Base-by-base conservation (phyloP, 2,113 vertebrate genomes). In the Ctenodactylus gundi region DNA sequence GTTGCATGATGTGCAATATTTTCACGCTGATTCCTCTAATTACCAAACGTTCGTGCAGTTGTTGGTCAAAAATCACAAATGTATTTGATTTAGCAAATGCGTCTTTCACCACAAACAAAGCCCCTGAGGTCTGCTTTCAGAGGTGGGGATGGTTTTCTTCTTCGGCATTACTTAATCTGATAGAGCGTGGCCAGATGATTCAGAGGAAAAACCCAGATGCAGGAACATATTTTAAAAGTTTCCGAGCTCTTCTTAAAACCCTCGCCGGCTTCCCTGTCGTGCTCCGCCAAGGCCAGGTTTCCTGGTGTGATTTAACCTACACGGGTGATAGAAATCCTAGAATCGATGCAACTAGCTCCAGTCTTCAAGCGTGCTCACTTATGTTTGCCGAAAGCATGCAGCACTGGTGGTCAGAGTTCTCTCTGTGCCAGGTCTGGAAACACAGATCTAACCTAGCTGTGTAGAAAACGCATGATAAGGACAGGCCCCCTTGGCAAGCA, bases 101-200 rank as follows among this genome's bases (percentile, higher is more conserved):
- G 87, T 88, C 87, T 96, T 91, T 81, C 62, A 70, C 85, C 81
- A 73, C 72, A 88, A 75, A 75, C 93, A 95, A 95, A 96, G 91
- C 96, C 94, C 96, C 86, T 53, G 96, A 92, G 91, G 93, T 78
- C 85, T 62, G 57, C 82, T 76, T 46, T 96, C 20, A 55, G 96
- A 96, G 96, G 91, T 88, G 87, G 95, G 77, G 96, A 94, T 27
- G 86, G 23, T 85, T 97, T 76, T 92, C 67, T 84, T 92, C 91
- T 41, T 64, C 6, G 0, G 85, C 93, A 92, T 97, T 87, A 96
- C 95, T 92, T 97, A 97, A 97, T 96, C 90, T 96, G 96, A 96
- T 95, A 96, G 95, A 97, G 90, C 65, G 6, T 93, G 87, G 96
- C 95, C 96, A 97, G 96, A 97, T 96, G 96, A 96, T 91, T 89